Evolutionary conservation across 2,113 vertebrate genomes (phyloP), one percentile per base, ranked within the genome.

Genomic region (Prietella phreatophila): DNA sequence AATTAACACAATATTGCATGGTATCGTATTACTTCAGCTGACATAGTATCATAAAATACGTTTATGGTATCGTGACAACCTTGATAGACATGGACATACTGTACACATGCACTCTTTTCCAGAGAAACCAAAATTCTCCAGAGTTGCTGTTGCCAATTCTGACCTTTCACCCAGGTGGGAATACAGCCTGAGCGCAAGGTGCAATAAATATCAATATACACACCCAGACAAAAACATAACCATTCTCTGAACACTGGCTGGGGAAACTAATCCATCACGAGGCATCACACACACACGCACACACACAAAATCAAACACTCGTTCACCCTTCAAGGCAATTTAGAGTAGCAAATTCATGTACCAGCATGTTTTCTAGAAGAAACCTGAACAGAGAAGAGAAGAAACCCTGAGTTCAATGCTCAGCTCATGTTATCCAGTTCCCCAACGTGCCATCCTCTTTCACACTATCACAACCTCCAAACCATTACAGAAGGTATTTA

Each of bases 91-190:
- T 58, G 61, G 42, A 85, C 86, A 88, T 50, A 50, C 47, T 10
- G 47, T 10, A 86, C 84, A 89, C 53, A 42, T 42, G 61, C 86
- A 25, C 56, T 33, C 22, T 27, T 71, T 80, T 84, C 25, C 82
- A 80, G 67, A 42, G 69, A 73, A 14, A 17, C 61, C 61, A 19
- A 33, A 55, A 13, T 27, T n/a, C 61, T 65, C 61, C n/a, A 65
- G 25, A 30, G 53, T 61, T 36, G 17, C 33, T 67, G 36, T n/a
- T 87, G 67, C n/a, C 69, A 84, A 30, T 75, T 88, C 58, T 67
- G 60, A 88, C 56, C 60, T 88, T 88, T 78, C 22, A 36, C 69
- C 69, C 80, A 39, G 55, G 27, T 39, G 33, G 36, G 36, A 88
- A 85, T 39, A 39, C 39, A 39, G 1, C 25, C 33, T 22, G 69